These are phyloP conservation scores for Strigamia transsilvanica DNA, from an alignment of 2,888 invertebrate species.

Conservation along the genomic window DNA sequence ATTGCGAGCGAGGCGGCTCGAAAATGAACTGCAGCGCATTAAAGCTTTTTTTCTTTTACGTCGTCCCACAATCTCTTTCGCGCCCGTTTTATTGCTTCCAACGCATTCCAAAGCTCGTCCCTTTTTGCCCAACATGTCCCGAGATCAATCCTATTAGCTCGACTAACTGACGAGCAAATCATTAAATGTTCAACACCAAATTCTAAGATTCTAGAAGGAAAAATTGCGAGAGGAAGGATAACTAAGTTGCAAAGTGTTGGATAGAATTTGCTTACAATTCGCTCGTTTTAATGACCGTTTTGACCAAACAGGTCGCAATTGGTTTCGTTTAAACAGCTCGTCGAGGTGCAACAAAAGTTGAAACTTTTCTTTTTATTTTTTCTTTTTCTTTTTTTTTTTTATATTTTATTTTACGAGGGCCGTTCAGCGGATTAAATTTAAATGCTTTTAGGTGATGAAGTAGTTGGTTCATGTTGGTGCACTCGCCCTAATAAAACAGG, in stretches of 20 bases:
- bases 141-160: constrained; percentile 31
- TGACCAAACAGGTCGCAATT: constrained; percentile 34
- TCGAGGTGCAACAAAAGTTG: not conserved
- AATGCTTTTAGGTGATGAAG: constrained; percentile 44
- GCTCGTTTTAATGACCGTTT: constrained; percentile 12
- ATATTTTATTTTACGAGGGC: constrained; percentile 29
- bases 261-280: constrained; percentile 22
- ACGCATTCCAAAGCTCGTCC: constrained; percentile 23
- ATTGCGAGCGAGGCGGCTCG: not conserved
- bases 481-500: constrained; percentile 42
- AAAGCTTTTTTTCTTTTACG: constrained; percentile 19
- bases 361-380: constrained; percentile 19
- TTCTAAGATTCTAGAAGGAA: not conserved
- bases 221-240: no score
- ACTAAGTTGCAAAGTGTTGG: constrained; percentile 12
- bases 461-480: constrained; percentile 19
- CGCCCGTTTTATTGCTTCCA: constrained; percentile 13
- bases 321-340: not conserved
- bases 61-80: not conserved
- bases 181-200: not conserved
- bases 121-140: not conserved
- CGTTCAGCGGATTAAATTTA: constrained; percentile 42
- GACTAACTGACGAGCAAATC: constrained; percentile 12
- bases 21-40: constrained; percentile 33
- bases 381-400: constrained; percentile 6